Evolutionary conservation across 1,140 invertebrate genomes (phyloP), one percentile per base, ranked within the genome.

Genomic region (Drosophila aff.): DNA sequence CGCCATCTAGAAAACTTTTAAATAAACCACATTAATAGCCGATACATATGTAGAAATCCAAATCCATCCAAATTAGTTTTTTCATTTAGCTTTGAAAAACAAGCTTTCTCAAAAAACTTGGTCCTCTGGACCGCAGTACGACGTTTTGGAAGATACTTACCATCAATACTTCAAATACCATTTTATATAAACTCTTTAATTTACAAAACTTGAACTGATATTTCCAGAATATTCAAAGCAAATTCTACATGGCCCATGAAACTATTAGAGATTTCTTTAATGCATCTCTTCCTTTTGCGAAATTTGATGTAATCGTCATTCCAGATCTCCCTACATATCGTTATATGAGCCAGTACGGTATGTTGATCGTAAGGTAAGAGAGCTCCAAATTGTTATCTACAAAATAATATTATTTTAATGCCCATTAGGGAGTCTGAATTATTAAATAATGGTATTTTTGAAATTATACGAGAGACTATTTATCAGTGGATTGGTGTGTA

Each of bases 401-500:
- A 46, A 21, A 41, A 28, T 62, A 38, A 50, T 10, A 16, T 6
- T 36, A 1, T 18, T 31, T n/a, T 87, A 16, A 47, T 16, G 11
- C 4, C 16, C 63, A 46, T 21, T n/a, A 97, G 96, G 79, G 96
- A 97, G 91, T 95, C 95, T 64, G 96, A 96, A 72, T 79, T 97
- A 2, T 93, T 94, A 47, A 94, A 94, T 63, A 93, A 94, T 21
- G 93, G 94, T 0, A 94, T 95, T 55, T 95, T 95, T 85, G 94
- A 95, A 53, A 91, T 96, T 18, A 93, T 95, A 0, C 95, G 96
- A 76, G 96, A 96, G 83, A 66, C 96, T 18, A 94, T 95, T 7
- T 96, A 96, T 89, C 96, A 96, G 80, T 97, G 96, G 96, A 93
- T 97, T 18, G 96, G 96, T 1, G 95, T 95, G 41, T 94, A 96